Percentiles rank a stretch among this genome's conserved stretches.
Evolutionary conservation across 1,140 invertebrate species (phyloP).

Genomic region (Neomicropteryx cornuta): DNA sequence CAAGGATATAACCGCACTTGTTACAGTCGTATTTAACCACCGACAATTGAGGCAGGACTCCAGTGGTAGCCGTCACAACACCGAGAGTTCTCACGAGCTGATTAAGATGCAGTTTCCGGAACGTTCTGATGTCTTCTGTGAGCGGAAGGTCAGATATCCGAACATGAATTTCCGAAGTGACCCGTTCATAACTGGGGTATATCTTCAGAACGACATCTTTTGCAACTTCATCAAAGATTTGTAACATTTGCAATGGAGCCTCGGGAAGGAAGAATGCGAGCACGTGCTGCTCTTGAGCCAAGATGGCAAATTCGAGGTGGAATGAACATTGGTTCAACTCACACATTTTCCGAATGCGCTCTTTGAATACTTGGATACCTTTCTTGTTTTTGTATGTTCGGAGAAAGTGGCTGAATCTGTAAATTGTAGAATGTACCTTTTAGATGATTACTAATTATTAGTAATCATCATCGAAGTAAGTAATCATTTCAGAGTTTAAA

Average conservation of each 20-base stretch:
- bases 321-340: constrained; percentile 87
- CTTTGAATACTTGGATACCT: constrained; percentile 83
- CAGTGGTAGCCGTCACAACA: constrained; percentile 92
- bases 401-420: constrained; percentile 84
- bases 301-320: constrained; percentile 84
- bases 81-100: constrained; percentile 88
- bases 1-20: constrained; percentile 89
- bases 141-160: constrained; percentile 90
- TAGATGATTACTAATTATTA: too few relatives aligned
- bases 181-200: constrained; percentile 93
- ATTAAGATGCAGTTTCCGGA: constrained; percentile 94
- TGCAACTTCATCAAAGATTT: constrained; percentile 91
- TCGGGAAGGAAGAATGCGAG: constrained; percentile 95
- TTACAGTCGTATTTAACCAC: constrained; percentile 97
- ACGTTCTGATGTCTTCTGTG: constrained; percentile 90
- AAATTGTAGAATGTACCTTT: too few relatives aligned
- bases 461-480: too few relatives aligned
- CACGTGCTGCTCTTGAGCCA: constrained; percentile 84
- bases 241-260: constrained; percentile 91
- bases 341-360: constrained; percentile 90
- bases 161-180: constrained; percentile 87
- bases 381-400: constrained; percentile 80
- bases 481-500: too few relatives aligned
- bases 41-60: constrained; percentile 90
- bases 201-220: constrained; percentile 90